Percentiles rank a stretch among this genome's conserved stretches.
Conservation (phyloP, 2,797 vertebrate species). For the Erethizon dorsatum region DNA sequence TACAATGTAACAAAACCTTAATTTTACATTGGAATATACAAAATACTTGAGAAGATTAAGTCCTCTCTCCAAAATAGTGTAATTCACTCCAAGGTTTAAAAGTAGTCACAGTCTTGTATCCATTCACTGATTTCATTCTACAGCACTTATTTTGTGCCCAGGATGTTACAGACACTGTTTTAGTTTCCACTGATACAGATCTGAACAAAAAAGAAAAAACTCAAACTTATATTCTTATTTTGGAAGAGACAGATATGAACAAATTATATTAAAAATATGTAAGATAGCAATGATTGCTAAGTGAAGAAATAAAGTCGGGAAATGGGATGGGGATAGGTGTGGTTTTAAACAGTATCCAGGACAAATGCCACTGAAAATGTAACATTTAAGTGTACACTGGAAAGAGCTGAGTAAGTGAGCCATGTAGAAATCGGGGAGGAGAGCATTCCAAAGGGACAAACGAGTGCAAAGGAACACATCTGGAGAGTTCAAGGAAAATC, state of each 20-base stretch:
- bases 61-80: background rate
- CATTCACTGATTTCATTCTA: background rate
- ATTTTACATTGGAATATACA: background rate
- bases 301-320: background rate
- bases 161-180: background rate
- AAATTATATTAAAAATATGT: background rate
- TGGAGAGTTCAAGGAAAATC: background rate
- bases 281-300: background rate
- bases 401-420: background rate
- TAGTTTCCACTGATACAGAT: background rate
- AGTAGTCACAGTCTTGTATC: background rate
- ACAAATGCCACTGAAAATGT: background rate
- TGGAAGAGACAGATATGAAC: background rate
- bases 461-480: background rate
- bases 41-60: conserved; percentile 42
- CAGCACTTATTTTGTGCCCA: background rate
- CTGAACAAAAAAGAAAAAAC: background rate
- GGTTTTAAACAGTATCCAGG: background rate
- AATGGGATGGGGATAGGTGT: too few relatives aligned
- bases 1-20: background rate
- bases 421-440: background rate
- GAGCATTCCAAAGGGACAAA: background rate
- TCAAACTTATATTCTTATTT: conserved; percentile 3
- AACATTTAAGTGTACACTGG: background rate
- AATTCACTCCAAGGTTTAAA: conserved; percentile 44